phyloP scores from a whole-genome alignment of 2,113 vertebrate species.

The Gulo gulo region DNA sequence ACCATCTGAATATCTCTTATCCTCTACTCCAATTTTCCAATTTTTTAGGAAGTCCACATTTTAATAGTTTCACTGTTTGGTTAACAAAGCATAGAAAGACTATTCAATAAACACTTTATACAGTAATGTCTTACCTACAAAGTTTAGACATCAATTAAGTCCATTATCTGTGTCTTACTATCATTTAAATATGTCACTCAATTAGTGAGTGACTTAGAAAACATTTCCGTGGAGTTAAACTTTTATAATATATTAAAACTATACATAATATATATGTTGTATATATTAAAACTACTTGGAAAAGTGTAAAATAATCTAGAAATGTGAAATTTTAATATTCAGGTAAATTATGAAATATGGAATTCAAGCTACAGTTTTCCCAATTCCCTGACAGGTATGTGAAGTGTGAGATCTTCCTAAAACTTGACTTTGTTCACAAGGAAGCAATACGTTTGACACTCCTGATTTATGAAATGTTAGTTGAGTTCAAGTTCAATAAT shows the following conservation, averaged over 20 bases:
- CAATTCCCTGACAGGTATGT: not conserved
- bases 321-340: not conserved
- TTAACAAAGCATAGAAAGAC: not conserved
- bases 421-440: not conserved
- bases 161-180: not conserved
- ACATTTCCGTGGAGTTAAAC: not conserved
- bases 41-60: conserved; percentile 5
- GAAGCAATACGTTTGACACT: not conserved
- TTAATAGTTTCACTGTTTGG: not conserved
- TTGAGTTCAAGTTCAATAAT: conserved; percentile 22
- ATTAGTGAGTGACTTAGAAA: not conserved
- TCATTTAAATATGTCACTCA: conserved; percentile 32
- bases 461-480: conserved; percentile 13
- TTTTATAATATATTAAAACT: not conserved
- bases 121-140: not conserved
- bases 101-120: not conserved
- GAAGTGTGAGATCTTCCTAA: not conserved
- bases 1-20: not conserved
- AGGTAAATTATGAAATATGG: not conserved
- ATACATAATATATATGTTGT: too few relatives aligned
- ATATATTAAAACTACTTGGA: not conserved
- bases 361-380: not conserved
- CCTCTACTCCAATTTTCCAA: not conserved
- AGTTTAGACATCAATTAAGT: not conserved
- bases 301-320: not conserved